phyloP scores from a whole-genome alignment of 2,888 invertebrate species.

The Tenodera sinensis region DNA sequence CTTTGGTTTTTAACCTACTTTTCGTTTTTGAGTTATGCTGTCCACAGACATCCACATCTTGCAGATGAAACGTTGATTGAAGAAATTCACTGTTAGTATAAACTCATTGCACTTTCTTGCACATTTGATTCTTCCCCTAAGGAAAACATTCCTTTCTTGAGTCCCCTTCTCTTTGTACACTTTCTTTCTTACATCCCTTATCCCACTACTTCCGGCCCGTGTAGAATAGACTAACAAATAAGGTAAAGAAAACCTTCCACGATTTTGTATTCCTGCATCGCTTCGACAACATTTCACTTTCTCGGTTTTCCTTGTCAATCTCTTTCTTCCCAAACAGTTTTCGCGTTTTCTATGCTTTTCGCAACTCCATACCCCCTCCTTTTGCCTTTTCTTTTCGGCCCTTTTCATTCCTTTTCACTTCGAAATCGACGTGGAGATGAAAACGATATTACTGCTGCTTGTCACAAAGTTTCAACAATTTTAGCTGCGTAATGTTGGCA shows the following conservation, averaged over 20 bases:
- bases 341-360: background rate
- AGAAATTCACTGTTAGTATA: no score
- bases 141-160: background rate
- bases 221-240: background rate
- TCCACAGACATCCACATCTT: no score
- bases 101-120: background rate
- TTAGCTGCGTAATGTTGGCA: background rate
- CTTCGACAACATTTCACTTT: background rate
- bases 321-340: background rate
- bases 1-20: no score
- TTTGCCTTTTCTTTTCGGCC: conserved; percentile 1
- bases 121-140: background rate
- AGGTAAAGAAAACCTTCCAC: background rate
- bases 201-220: background rate
- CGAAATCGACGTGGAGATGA: background rate
- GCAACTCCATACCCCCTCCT: background rate
- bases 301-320: conserved; percentile 4
- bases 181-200: background rate
- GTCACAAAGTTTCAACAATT: background rate
- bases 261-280: background rate
- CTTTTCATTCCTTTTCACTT: conserved; percentile 17
- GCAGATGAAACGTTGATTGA: no score
- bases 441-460: background rate
- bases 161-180: background rate
- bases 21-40: no score